These are phyloP conservation scores for Acanthochromis polyacanthus DNA, from an alignment of 2,113 vertebrate genomes.

Conservation along the genomic window DNA sequence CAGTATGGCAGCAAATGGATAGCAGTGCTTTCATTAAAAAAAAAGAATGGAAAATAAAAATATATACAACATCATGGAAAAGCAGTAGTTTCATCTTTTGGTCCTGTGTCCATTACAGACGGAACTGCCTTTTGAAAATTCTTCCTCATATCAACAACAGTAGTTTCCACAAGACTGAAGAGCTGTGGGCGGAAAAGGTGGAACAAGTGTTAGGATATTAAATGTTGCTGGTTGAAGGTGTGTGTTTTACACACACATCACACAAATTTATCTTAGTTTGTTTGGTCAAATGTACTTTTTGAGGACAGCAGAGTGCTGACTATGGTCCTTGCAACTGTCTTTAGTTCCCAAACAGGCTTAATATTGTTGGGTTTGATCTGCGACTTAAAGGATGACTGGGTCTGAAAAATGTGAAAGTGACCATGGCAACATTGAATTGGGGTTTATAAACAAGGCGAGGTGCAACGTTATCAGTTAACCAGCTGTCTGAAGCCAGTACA, in stretches of 20 bases:
- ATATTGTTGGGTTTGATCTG: not conserved
- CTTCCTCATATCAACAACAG: conserved; percentile 74
- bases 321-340: not conserved
- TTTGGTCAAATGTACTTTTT: not conserved
- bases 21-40: conserved; percentile 83
- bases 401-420: not conserved
- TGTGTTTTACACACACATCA: not conserved
- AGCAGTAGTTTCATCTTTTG: conserved; percentile 82
- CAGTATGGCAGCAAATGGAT: conserved; percentile 82
- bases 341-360: not conserved
- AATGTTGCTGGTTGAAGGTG: not conserved
- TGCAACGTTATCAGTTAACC: not conserved
- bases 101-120: conserved; percentile 75
- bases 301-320: not conserved
- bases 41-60: conserved; percentile 79
- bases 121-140: conserved; percentile 75
- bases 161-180: conserved; percentile 71
- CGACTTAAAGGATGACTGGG: too few species aligned
- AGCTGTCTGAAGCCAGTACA: not conserved
- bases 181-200: conserved; percentile 51
- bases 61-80: conserved; percentile 78
- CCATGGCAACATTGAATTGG: conserved; percentile 8
- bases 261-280: not conserved
- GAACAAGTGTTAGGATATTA: conserved; percentile 48
- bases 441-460: conserved; percentile 6